Base-by-base conservation (phyloP, 2,797 vertebrate genomes). In the Cygnus olor region DNA sequence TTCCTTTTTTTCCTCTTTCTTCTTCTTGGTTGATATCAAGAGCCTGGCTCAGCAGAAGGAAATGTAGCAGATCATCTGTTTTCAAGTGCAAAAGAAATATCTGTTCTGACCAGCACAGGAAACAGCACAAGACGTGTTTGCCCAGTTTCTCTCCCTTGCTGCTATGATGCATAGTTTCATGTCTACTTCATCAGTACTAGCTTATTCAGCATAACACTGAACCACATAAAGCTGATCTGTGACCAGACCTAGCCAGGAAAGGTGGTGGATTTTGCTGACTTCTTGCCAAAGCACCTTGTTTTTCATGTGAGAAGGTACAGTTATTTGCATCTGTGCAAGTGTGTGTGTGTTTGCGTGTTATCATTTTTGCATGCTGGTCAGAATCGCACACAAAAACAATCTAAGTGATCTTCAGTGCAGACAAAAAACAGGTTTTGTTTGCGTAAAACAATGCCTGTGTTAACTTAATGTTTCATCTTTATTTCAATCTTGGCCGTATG, bases 181-280 rank as follows among this genome's bases (percentile, higher is more conserved):
- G 91, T 96, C 95, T 92, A 77, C 91, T 91, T 78, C 30, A 3
- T 74, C 76, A 63, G 79, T 71, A 84, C 77, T 84, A 9, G 73
- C 95, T 97, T 95, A 90, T 74, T 96, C 92, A 96, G 96, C 96
- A 85, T 30, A 90, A 80, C 40, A 49, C n/a, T 12, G 60, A 89
- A 91, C 95, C 90, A 90, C 95, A 95, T 94, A 70, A 96, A 96
- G 92, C 80, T 71, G 76, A 94, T 78, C 91, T 91, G 88, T 47
- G 73, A 90, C 42, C 70, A 91, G 79, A 60, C 70, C 85, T 47
- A 93, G 86, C 58, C 65, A 85, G 45, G 51, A 22, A 90, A 85
- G 54, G 76, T 90, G 65, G 44, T 79, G 32, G 21, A 70, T 74
- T 95, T 94, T 51, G 17, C 82, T 82, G 82, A 56, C 89, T 93